Evolutionary conservation across 2,888 invertebrate genomes (phyloP).

Genomic region (Pinctada fucata): DNA sequence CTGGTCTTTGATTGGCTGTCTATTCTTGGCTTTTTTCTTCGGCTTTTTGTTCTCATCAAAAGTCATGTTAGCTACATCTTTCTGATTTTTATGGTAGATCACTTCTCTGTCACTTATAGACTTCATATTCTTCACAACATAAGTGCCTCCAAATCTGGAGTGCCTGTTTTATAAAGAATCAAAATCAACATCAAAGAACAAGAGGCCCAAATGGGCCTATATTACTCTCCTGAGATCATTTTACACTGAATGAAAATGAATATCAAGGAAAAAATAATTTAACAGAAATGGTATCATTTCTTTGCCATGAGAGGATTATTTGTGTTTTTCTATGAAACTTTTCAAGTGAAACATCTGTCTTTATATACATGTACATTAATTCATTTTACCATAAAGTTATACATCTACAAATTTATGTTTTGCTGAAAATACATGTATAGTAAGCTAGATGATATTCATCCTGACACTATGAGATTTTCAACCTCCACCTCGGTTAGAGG

Average conservation of each 20-base stretch:
- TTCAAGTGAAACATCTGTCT: not conserved
- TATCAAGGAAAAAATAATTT: not conserved
- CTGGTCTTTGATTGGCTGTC: constrained; percentile 83
- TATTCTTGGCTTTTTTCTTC: constrained; percentile 86
- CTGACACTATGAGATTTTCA: too few species aligned
- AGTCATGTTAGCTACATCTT: constrained; percentile 86
- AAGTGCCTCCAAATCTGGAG: constrained; percentile 96
- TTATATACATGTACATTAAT: too few species aligned
- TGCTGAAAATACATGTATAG: too few species aligned
- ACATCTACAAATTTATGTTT: too few species aligned
- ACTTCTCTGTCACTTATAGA: constrained; percentile 90
- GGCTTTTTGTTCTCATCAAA: constrained; percentile 86
- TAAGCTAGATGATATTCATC: too few species aligned
- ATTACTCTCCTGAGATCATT: too few species aligned
- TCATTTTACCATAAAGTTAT: too few species aligned
- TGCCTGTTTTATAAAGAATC: constrained; percentile 81
- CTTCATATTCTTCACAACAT: constrained; percentile 93
- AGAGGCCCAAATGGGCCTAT: not conserved
- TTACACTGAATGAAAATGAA: too few species aligned
- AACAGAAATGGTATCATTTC: not conserved
- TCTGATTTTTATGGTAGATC: constrained; percentile 91
- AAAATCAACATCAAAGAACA: not conserved
- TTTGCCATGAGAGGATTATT: not conserved
- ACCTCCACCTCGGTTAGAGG: too few species aligned
- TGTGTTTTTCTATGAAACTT: not conserved